These are phyloP conservation scores for Manis pentadactyla DNA, from an alignment of 2,797 vertebrate genomes.

Conservation along the genomic window DNA sequence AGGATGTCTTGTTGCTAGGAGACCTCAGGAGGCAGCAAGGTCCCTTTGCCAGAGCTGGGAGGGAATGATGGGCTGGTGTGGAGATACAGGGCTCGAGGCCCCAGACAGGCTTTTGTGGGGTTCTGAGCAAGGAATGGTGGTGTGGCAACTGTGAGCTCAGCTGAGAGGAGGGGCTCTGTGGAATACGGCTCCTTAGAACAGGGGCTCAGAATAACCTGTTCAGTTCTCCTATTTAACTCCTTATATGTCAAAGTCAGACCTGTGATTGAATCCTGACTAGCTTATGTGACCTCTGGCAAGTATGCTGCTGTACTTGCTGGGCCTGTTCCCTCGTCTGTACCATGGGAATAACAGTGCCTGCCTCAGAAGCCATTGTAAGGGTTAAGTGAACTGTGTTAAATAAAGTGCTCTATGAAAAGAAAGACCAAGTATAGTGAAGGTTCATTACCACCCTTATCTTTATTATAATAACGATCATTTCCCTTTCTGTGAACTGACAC, in stretches of 20 bases:
- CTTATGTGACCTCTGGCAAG: background rate
- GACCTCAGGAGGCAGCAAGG: conserved; percentile 35
- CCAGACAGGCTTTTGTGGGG: conserved; percentile 32
- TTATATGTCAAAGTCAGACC: background rate
- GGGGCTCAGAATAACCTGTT: background rate
- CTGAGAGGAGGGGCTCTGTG: background rate
- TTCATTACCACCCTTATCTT: background rate
- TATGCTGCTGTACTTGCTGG: background rate
- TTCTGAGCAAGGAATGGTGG: background rate
- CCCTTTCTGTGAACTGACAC: background rate
- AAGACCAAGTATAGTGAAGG: background rate
- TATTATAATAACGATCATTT: conserved; percentile 30
- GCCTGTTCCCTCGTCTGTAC: conserved; percentile 36
- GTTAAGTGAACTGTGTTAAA: background rate
- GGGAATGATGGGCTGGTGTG: conserved; percentile 35
- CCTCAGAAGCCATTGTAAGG: background rate
- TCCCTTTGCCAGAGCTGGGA: conserved; percentile 5
- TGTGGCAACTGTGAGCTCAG: background rate
- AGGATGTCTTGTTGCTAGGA: conserved; percentile 61
- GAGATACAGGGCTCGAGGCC: background rate
- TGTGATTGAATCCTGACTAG: background rate
- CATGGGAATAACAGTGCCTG: background rate
- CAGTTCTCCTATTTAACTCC: background rate
- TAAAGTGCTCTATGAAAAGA: background rate
- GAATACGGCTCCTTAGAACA: background rate